These are phyloP conservation scores for Pelecanoides urinatrix DNA, from an alignment of 2,113 vertebrate genomes.

Conservation along the genomic window DNA sequence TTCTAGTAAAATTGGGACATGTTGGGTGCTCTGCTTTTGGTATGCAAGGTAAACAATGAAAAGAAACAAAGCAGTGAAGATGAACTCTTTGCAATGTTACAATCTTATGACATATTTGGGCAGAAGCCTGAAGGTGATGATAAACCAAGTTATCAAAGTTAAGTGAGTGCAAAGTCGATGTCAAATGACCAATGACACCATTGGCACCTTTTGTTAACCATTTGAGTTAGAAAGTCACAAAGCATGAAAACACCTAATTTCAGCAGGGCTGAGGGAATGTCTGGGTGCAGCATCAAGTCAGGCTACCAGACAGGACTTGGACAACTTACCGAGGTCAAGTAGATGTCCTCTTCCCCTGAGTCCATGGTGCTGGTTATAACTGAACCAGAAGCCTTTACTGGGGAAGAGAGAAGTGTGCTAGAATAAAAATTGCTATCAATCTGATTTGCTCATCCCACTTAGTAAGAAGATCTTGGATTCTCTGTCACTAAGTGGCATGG, in stretches of 20 bases:
- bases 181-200: background rate
- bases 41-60: background rate
- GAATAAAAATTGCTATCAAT: background rate
- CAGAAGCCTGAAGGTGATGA: background rate
- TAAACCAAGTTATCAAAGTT: background rate
- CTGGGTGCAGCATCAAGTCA: background rate
- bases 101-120: background rate
- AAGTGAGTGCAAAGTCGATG: background rate
- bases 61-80: background rate
- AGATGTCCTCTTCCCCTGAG: background rate
- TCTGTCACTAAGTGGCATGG: background rate
- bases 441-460: background rate
- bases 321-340: background rate
- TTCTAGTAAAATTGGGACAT: background rate
- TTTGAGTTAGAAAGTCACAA: background rate
- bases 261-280: accelerated
- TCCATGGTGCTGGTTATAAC: background rate
- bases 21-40: background rate
- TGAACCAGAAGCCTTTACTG: background rate
- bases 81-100: background rate
- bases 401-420: background rate
- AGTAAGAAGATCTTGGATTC: background rate
- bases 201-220: background rate
- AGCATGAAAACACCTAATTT: background rate
- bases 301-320: background rate